These are phyloP conservation scores for Emydoidea blandingii DNA, from an alignment of 2,797 vertebrate species.

Conservation along the genomic window DNA sequence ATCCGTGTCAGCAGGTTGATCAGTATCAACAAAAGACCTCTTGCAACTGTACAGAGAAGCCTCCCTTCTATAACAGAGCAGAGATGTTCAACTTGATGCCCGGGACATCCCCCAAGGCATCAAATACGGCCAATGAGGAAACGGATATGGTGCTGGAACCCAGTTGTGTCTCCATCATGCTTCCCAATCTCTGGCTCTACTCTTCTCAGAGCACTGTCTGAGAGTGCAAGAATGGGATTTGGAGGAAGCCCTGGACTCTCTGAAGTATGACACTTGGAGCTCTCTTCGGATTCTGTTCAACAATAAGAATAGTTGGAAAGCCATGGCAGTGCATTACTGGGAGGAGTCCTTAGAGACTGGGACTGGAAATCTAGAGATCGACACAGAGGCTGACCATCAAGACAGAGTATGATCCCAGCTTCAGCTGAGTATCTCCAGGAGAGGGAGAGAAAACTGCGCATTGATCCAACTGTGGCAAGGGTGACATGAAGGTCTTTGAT, in stretches of 20 bases:
- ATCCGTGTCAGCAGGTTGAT: not conserved
- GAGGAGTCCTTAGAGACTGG: too few species aligned
- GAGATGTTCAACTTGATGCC: too few species aligned
- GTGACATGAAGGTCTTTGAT: not conserved
- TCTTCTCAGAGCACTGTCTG: too few species aligned
- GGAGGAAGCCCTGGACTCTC: too few species aligned
- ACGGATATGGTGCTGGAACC: not conserved
- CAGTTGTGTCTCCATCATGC: not conserved
- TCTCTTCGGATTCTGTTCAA: too few species aligned
- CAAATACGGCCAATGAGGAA: not conserved
- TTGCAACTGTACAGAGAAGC: not conserved
- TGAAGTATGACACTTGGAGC: too few species aligned
- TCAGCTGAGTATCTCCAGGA: not conserved
- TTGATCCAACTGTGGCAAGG: not conserved
- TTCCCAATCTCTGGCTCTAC: not conserved
- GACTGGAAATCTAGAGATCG: too few species aligned
- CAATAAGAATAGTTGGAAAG: too few species aligned
- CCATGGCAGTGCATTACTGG: too few species aligned
- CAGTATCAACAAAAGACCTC: not conserved
- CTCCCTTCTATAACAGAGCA: not conserved
- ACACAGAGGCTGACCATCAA: too few species aligned
- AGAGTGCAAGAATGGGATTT: too few species aligned
- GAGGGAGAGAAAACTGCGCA: not conserved
- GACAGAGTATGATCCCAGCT: not conserved
- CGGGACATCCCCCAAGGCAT: not conserved